A percentile compares a stretch with the other conserved stretches of the same genome.
phyloP scores from a whole-genome alignment of 2,888 invertebrate species.

The Heteropelma amictum region DNA sequence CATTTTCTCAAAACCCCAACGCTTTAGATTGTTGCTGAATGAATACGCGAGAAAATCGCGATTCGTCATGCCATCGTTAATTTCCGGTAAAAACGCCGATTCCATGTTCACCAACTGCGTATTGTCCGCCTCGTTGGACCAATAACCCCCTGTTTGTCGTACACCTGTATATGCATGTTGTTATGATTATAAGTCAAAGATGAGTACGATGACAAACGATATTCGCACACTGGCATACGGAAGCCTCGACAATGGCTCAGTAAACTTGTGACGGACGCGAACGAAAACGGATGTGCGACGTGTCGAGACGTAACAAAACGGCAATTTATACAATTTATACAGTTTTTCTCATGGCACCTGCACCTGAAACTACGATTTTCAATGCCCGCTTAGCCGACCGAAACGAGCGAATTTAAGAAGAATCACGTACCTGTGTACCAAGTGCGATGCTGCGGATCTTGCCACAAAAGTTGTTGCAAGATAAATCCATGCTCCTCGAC shows the following conservation, averaged over 20 bases:
- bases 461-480: conserved; percentile 87
- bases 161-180: conserved; percentile 90
- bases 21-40: conserved; percentile 80
- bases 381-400: no score
- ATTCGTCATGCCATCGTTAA: conserved; percentile 79
- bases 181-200: no score
- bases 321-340: no score
- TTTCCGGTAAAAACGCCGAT: conserved; percentile 88
- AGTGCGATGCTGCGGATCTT: conserved; percentile 91
- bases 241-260: no score
- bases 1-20: conserved; percentile 92
- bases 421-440: conserved; percentile 87
- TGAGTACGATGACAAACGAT: no score
- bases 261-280: no score
- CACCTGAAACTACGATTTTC: no score
- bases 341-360: no score
- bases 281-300: no score
- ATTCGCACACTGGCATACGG: no score
- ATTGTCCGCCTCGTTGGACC: conserved; percentile 92
- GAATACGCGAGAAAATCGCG: conserved; percentile 88
- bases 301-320: no score
- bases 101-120: conserved; percentile 88
- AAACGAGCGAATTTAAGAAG: not conserved
- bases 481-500: conserved; percentile 94
- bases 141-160: conserved; percentile 86